A percentile compares a stretch with the other conserved stretches of the same genome.
Conservation (phyloP, 2,888 invertebrate genomes). For the Clostera curtula region DNA sequence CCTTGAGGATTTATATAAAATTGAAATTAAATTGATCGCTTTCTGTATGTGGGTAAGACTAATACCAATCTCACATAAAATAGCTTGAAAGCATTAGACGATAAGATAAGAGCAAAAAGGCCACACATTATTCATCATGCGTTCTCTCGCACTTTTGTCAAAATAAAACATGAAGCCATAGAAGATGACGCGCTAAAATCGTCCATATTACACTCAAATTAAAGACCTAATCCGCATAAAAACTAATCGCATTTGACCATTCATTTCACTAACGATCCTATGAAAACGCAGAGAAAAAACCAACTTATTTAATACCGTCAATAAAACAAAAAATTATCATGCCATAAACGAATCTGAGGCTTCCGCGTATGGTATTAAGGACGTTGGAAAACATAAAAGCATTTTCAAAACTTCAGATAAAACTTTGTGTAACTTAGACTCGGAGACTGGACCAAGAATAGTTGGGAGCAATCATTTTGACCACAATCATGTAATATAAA, state of each 20-base stretch:
- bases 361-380: conserved; percentile 12
- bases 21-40: too few relatives aligned
- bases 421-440: conserved; percentile 14
- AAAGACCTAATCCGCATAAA: conserved; percentile 13
- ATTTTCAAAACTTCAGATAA: conserved; percentile 11
- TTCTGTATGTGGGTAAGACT: too few relatives aligned
- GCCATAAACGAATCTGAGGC: conserved; percentile 16
- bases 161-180: conserved; percentile 20
- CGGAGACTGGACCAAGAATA: conserved; percentile 32
- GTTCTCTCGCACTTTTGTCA: conserved; percentile 20
- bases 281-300: conserved; percentile 30
- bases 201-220: conserved; percentile 14
- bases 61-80: too few relatives aligned
- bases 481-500: conserved; percentile 53
- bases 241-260: conserved; percentile 12
- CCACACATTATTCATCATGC: conserved; percentile 20
- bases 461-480: conserved; percentile 47
- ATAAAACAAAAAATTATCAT: conserved; percentile 6
- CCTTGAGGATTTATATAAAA: background rate
- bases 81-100: too few relatives aligned
- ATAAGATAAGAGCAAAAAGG: conserved; percentile 13
- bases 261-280: conserved; percentile 32
- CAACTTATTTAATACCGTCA: conserved; percentile 17
- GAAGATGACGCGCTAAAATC: conserved; percentile 12
- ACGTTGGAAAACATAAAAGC: background rate